Evolutionary conservation across 2,888 invertebrate genomes (phyloP), one percentile per base, ranked within the genome.

Genomic region (Beris morrisii): DNA sequence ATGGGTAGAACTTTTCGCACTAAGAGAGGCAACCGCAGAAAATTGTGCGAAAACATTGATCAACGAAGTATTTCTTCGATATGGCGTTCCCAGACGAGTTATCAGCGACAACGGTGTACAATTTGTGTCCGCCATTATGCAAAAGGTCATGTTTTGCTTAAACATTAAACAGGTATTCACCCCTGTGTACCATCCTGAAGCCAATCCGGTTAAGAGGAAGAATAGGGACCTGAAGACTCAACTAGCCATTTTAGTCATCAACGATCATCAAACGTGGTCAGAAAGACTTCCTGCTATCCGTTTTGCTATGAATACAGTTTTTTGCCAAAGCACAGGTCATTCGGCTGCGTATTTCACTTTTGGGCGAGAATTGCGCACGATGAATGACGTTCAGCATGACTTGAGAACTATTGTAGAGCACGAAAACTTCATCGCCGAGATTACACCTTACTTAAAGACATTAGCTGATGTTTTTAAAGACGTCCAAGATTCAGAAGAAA

Each of bases 161-260:
- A 13, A 15, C 9, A 13, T 4, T 5, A 50, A 50, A 15, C 50
- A 50, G 4, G 15, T 13, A 9, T 15, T 50, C 13, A 50, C 50
- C 15, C 50, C 50, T 13, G 50, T 4, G 50, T 50, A 50, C 15
- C 50, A 13, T 13, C 50, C 50, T 3, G 50, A 50, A 50, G 50
- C 50, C 15, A 50, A 50, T 13, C 15, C 50, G 44, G 3, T 22
- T 22, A 3, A 22, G 22, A 22, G 44, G n/a, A 44, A 44, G n/a
- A 9, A 44, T 44, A 12, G n/a, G n/a, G 44, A 44, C n/a, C 44
- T 44, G 11, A 44, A 44, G 4, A 44, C 44, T 44, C 44, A 44
- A 44, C n/a, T 44, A 44, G 44, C 44, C 11, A 44, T 44, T 12
- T n/a, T 44, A 44, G n/a, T n/a, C 4, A 4, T 2, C n/a, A 44